These are phyloP conservation scores for Papilio protenor DNA, from an alignment of 2,888 invertebrate genomes.

Conservation along the genomic window DNA sequence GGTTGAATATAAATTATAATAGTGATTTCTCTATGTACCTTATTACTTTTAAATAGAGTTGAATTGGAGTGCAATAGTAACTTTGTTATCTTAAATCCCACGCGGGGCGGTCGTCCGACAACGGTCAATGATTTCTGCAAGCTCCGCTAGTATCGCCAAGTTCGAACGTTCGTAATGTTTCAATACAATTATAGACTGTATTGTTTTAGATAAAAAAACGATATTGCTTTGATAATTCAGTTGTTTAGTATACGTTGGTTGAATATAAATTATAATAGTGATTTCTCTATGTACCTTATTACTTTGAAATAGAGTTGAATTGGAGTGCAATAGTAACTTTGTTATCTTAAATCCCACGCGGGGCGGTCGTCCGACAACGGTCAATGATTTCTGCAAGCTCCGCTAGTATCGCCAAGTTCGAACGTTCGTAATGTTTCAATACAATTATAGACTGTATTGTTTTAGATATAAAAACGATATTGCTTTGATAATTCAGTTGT, in stretches of 20 bases:
- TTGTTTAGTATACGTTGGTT: conserved; percentile 25
- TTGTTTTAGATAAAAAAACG: neutral
- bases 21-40: conserved; percentile 49
- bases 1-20: conserved; percentile 37
- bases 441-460: conserved; percentile 28
- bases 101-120: conserved; percentile 58
- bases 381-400: conserved; percentile 57
- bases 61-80: conserved; percentile 36
- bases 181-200: conserved; percentile 26
- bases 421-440: neutral
- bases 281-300: conserved; percentile 54
- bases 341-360: conserved; percentile 58
- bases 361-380: conserved; percentile 60
- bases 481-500: conserved; percentile 13
- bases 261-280: conserved; percentile 38
- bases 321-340: conserved; percentile 42
- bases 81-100: conserved; percentile 55
- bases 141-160: conserved; percentile 24
- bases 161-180: conserved; percentile 1
- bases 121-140: conserved; percentile 63
- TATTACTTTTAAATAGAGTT: conserved; percentile 51
- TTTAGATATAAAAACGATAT: neutral
- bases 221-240: conserved; percentile 17
- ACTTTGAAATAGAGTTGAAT: conserved; percentile 48
- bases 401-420: conserved; percentile 20